These are phyloP conservation scores for Caenorhabditis imperialis DNA, from an alignment of 2,888 invertebrate species.

Conservation along the genomic window DNA sequence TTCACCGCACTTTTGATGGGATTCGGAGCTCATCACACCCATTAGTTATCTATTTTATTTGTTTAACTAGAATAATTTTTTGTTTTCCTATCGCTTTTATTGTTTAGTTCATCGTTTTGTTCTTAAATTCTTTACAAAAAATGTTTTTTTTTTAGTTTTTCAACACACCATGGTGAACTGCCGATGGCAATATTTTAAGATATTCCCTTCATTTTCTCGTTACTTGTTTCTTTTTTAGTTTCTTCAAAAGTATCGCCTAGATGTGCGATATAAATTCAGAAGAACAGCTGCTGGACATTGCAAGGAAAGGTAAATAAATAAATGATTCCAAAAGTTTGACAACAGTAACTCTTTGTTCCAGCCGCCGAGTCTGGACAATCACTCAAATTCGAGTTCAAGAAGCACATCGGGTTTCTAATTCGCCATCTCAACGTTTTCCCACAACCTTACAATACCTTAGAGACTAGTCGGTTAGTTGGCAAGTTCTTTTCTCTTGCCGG, in stretches of 20 bases:
- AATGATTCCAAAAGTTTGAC: slow-evolving; percentile 1
- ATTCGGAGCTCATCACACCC: slow-evolving; percentile 45
- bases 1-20: slow-evolving; percentile 67
- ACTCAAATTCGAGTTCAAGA: slow-evolving; percentile 48
- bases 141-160: neutral
- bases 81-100: neutral
- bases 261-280: slow-evolving; percentile 49
- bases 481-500: neutral
- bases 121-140: neutral
- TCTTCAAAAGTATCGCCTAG: slow-evolving; percentile 33
- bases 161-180: neutral
- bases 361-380: slow-evolving; percentile 32
- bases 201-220: neutral
- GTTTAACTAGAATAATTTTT: slow-evolving; percentile 5
- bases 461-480: slow-evolving; percentile 62
- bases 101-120: slow-evolving; percentile 19
- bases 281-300: slow-evolving; percentile 34
- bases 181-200: too few relatives aligned
- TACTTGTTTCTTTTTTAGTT: too few relatives aligned
- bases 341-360: too few relatives aligned
- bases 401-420: slow-evolving; percentile 62
- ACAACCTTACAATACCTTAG: slow-evolving; percentile 63
- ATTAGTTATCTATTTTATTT: slow-evolving; percentile 25
- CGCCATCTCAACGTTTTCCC: slow-evolving; percentile 68
- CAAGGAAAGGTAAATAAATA: slow-evolving; percentile 28